A percentile compares a stretch with the other conserved stretches of the same genome.
phyloP scores from a whole-genome alignment of 2,113 vertebrate genomes.

The Rutilus rutilus region DNA sequence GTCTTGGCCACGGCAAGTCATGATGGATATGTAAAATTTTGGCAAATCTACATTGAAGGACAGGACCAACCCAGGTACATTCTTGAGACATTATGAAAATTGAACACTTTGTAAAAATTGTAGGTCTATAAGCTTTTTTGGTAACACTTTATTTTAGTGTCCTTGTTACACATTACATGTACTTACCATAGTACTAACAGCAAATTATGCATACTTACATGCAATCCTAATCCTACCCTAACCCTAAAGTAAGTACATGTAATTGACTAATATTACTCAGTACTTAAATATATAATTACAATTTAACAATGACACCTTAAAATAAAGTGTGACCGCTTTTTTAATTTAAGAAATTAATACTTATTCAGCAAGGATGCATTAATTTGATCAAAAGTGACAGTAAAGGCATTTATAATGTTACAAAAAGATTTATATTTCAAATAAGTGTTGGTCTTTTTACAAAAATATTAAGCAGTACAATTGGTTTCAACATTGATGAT shows the following conservation, averaged over 20 bases:
- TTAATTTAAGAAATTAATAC: neutral
- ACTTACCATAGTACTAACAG: no score
- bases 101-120: neutral
- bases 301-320: no score
- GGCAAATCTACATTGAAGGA: slow-evolving; percentile 98
- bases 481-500: neutral
- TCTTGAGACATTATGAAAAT: neutral
- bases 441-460: neutral
- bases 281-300: no score
- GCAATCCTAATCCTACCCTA: no score
- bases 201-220: no score
- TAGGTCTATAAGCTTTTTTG: neutral
- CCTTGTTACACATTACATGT: no score
- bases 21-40: slow-evolving; percentile 97
- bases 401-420: neutral
- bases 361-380: no score
- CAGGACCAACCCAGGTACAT: slow-evolving; percentile 92
- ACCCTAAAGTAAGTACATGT: no score
- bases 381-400: neutral
- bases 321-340: no score
- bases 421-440: neutral
- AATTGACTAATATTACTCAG: no score
- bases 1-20: slow-evolving; percentile 97
- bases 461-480: neutral
- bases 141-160: no score